Base-by-base conservation (phyloP, 2,113 vertebrate species). In the Caracal caracal region DNA sequence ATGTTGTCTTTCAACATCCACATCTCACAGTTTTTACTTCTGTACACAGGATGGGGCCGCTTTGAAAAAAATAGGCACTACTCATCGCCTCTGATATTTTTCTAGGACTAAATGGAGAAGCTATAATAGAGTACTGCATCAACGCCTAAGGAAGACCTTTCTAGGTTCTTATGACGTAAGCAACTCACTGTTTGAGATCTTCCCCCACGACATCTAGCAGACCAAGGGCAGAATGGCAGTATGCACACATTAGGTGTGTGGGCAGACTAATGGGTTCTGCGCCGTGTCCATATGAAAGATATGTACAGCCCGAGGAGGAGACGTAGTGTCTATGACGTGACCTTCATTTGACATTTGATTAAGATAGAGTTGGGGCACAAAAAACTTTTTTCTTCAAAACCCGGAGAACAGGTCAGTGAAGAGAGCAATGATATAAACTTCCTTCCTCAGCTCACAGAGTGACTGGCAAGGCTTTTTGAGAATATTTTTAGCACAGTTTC, bases 401-500 rank as follows among this genome's bases (percentile, higher is more conserved):
- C 26, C 71, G 88, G 68, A 91, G 82, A 95, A 82, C 7, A 88
- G 43, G 24, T 81, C 51, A 91, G 24, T 49, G 13, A 71, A 94
- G 92, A 97, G 71, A 66, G 16, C 71, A 93, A 53, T 71, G 63
- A 26, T 33, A 88, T 4, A 94, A 90, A 93, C 3, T 53, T 10
- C 53, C 15, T 86, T 75, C 24, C 35, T 61, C 30, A 79, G 65
- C 30, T 93, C 28, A 7, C 65, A 75, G 30, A 94, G 30, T 88
- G 49, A 95, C 2, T n/a, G 51, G 30, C 49, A 90, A 93, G 40
- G 26, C 9, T 88, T 93, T 49, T 61, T 22, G 49, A 78, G 51
- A 78, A 47, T 19, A 63, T 84, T 96, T 98, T 95, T 11, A 71
- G 78, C 47, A 83, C 35, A 84, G 26, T 79, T 88, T 94, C 33